Percentiles rank a stretch among this genome's conserved stretches.
phyloP scores from a whole-genome alignment of 92 coral and sea anemone genomes.

The Zoanthus gigantus region DNA sequence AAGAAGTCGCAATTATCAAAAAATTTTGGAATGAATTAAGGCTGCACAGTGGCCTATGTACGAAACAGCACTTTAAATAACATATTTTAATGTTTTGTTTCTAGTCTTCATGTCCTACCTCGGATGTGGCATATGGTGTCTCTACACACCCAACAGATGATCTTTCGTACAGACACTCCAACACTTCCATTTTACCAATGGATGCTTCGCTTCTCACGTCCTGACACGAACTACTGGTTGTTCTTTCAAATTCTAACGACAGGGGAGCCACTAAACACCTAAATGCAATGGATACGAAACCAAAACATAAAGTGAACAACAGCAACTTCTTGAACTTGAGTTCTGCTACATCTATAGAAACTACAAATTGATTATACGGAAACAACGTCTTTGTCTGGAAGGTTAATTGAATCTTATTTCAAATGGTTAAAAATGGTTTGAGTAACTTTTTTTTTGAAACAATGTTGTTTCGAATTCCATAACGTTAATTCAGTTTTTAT shows the following conservation, averaged over 20 bases:
- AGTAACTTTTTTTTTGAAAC: too few species aligned
- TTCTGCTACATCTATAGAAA: too few species aligned
- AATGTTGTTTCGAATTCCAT: too few species aligned
- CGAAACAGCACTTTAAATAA: background rate
- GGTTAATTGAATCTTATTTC: too few species aligned
- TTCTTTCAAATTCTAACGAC: conserved; percentile 79
- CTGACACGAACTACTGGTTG: conserved; percentile 78
- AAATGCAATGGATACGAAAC: background rate
- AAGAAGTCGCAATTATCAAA: too few species aligned
- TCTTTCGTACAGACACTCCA: conserved; percentile 90
- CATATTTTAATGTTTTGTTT: background rate
- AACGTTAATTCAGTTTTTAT: too few species aligned
- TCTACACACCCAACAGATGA: conserved; percentile 59
- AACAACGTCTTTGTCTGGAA: too few species aligned
- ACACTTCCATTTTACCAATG: conserved; percentile 81
- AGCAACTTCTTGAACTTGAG: background rate
- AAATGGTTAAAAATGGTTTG: too few species aligned
- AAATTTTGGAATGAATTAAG: too few species aligned
- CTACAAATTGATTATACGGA: too few species aligned
- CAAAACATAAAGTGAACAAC: background rate
- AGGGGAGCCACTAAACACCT: conserved; percentile 94
- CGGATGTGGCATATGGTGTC: conserved; percentile 68
- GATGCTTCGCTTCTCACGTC: conserved; percentile 83
- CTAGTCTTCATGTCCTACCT: conserved; percentile 53
- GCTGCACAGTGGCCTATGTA: background rate